Base-by-base conservation (phyloP, 2,797 vertebrate genomes). In the Pogonophryne albipinna region DNA sequence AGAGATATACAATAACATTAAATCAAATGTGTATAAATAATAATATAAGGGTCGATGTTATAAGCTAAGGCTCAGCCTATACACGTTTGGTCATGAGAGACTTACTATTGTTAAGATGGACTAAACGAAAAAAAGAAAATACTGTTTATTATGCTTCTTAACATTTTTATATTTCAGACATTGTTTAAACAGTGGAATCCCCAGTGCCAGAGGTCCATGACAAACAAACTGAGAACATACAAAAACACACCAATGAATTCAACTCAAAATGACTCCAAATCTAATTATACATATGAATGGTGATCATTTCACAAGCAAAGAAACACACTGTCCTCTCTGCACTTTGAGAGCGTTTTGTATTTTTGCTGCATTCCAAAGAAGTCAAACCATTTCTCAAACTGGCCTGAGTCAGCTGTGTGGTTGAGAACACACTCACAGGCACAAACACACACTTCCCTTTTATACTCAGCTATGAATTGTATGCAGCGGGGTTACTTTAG, bases 401-500 rank as follows among this genome's bases (percentile, higher is more conserved):
- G 83, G 84, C 82, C 74, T 64, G 57, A 85, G 85, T 90, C 87
- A 79, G 81, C 74, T 76, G 59, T 71, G 47, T 58, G 45, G 66
- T 57, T 44, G 2, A 46, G 19, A 45, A 9, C 64, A 31, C 70
- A 47, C 64, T 4, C 27, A 16, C 51, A 51, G n/a, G 42, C 64
- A 66, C 72, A 60, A 41, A 49, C 60, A 63, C n/a, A 49, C 64
- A 50, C 66, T 45, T 19, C 23, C 23, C 19, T 19, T 49, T 80
- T 71, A 63, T 53, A 17, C 27, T 62, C 52, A 58, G 52, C 63
- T 60, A 47, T 55, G 14, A 19, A 10, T 56, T 70, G 53, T 44
- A 50, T 56, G 59, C 61, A 41, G 9, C 0, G 0, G 66, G 95
- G 96, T 97, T 96, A 97, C 92, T 95, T 20, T 20, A 87, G 95